Percentiles rank a stretch among this genome's conserved stretches.
Conservation (phyloP, 1,140 invertebrate species). For the Hylaeus anthracinus region DNA sequence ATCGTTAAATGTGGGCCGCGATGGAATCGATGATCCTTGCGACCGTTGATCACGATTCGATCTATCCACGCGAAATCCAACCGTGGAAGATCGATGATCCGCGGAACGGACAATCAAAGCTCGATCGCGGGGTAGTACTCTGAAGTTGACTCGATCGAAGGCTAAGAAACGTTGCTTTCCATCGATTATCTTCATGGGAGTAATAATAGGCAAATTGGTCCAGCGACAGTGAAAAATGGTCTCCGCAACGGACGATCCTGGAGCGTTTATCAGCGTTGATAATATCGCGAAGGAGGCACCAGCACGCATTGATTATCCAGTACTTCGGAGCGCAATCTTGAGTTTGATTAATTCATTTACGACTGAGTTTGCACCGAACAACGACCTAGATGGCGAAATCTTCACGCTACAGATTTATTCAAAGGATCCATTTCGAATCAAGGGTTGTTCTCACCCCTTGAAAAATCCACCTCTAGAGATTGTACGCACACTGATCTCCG, state of each 20-base stretch:
- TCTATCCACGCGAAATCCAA: neutral
- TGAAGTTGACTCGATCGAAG: neutral
- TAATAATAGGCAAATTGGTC: slow-evolving; percentile 17
- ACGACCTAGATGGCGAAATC: too few relatives aligned
- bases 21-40: neutral
- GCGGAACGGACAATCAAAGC: neutral
- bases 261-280: slow-evolving; percentile 1
- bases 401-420: too few relatives aligned
- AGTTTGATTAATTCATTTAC: too few relatives aligned
- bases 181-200: neutral
- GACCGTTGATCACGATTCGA: slow-evolving; percentile 1
- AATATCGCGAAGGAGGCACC: neutral
- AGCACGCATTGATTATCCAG: too few relatives aligned
- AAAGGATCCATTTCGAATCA: too few relatives aligned
- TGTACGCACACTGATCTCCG: too few relatives aligned
- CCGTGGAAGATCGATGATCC: neutral
- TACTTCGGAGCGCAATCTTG: neutral
- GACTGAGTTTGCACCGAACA: too few relatives aligned
- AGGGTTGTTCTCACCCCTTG: too few relatives aligned
- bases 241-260: neutral
- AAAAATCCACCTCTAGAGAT: too few relatives aligned
- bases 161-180: neutral
- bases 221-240: neutral
- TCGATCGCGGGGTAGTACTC: neutral
- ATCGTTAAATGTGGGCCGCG: neutral